Evolutionary conservation across 2,797 vertebrate genomes (phyloP).

Genomic region (Agapornis canus): DNA sequence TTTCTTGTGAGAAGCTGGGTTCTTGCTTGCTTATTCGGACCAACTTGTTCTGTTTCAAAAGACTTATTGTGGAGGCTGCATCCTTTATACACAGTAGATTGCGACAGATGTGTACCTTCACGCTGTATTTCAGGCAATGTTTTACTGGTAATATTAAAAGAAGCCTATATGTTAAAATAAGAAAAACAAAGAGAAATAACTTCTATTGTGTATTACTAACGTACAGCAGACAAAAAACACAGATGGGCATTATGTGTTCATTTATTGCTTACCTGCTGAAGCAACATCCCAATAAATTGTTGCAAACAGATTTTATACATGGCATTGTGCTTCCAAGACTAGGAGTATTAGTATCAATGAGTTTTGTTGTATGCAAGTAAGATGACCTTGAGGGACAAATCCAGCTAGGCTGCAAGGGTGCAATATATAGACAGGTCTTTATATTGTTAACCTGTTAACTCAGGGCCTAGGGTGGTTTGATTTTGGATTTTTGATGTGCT

Average conservation of each 20-base stretch:
- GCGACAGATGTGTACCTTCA: not conserved
- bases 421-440: not conserved
- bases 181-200: not conserved
- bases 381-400: not conserved
- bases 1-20: not conserved
- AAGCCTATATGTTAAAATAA: not conserved
- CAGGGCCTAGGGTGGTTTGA: not conserved
- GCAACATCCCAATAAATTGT: not conserved
- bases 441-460: not conserved
- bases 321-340: not conserved
- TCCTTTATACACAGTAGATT: not conserved
- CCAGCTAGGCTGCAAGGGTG: not conserved
- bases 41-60: not conserved
- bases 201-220: not conserved
- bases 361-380: not conserved
- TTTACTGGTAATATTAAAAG: conserved; percentile 19
- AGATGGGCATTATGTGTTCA: not conserved
- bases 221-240: not conserved
- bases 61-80: not conserved
- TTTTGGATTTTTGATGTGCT: not conserved
- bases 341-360: not conserved
- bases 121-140: not conserved
- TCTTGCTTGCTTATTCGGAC: not conserved
- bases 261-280: not conserved
- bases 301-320: not conserved